phyloP scores from a whole-genome alignment of 2,888 invertebrate species.

The Aporophyla lueneburgensis region DNA sequence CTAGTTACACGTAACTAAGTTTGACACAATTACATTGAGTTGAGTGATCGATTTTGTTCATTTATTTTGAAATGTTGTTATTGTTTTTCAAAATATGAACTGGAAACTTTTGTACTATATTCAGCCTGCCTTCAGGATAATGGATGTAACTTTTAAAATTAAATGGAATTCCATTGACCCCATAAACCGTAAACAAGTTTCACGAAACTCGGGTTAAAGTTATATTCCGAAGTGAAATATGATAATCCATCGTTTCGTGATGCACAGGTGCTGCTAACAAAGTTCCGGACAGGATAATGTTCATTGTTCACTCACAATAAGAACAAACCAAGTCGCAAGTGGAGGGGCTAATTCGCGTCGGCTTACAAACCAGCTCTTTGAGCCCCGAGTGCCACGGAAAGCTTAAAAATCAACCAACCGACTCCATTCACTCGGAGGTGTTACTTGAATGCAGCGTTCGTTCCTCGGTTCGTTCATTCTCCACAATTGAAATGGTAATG shows the following conservation, averaged over 20 bases:
- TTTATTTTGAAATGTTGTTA: slow-evolving; percentile 23
- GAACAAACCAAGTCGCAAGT: slow-evolving; percentile 62
- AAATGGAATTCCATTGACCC: not conserved
- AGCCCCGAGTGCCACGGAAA: slow-evolving; percentile 61
- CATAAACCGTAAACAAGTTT: slow-evolving; percentile 6
- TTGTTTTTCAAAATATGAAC: slow-evolving; percentile 18
- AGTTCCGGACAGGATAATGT: slow-evolving; percentile 58
- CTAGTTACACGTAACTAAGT: slow-evolving; percentile 39
- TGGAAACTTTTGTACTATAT: not conserved
- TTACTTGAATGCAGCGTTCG: slow-evolving; percentile 72
- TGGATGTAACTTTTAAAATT: slow-evolving; percentile 9
- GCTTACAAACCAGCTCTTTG: slow-evolving; percentile 73
- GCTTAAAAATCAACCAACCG: slow-evolving; percentile 77
- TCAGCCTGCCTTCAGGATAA: no score
- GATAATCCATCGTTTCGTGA: slow-evolving; percentile 61
- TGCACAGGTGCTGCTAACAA: slow-evolving; percentile 65
- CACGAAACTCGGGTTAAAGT: slow-evolving; percentile 33
- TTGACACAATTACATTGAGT: slow-evolving; percentile 26
- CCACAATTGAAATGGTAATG: slow-evolving; percentile 88
- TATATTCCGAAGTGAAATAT: slow-evolving; percentile 59
- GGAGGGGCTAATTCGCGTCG: slow-evolving; percentile 72
- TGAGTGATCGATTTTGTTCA: slow-evolving; percentile 30
- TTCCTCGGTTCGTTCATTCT: slow-evolving; percentile 78
- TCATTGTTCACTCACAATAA: slow-evolving; percentile 65
- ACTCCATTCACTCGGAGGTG: slow-evolving; percentile 75